These are phyloP conservation scores for Corynorhinus townsendii DNA, from an alignment of 2,113 vertebrate species.

Conservation along the genomic window DNA sequence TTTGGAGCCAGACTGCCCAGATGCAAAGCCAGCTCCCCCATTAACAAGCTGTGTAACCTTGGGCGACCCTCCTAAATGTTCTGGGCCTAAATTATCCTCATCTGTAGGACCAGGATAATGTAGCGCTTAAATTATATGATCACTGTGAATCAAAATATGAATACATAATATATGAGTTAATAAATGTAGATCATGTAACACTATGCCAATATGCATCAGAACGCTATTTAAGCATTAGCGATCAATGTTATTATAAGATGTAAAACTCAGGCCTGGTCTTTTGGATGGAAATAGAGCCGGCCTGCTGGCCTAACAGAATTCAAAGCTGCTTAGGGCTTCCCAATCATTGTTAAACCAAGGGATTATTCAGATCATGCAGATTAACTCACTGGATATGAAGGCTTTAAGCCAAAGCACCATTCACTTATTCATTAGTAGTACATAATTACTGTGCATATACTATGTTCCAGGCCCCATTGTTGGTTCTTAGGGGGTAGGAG, in stretches of 20 bases:
- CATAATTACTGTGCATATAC: background rate
- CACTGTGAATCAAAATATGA: background rate
- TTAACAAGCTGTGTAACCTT: background rate
- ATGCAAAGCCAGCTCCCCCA: background rate
- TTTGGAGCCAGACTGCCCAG: background rate
- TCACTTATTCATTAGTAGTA: background rate
- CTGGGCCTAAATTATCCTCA: background rate
- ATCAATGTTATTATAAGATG: background rate
- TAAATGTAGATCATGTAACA: background rate
- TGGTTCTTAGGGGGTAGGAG: too few species aligned
- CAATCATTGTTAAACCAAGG: background rate
- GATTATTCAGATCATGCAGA: background rate
- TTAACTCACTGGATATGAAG: background rate
- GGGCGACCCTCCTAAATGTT: background rate
- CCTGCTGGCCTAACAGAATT: background rate
- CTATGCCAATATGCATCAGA: background rate
- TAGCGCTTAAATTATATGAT: background rate
- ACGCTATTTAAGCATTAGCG: background rate
- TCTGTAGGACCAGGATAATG: background rate
- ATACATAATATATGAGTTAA: background rate
- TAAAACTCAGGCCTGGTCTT: background rate
- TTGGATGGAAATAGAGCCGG: background rate
- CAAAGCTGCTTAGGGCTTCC: background rate
- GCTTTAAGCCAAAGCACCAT: background rate
- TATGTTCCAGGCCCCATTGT: background rate